Conservation (phyloP, 2,888 invertebrate genomes). For the Sepioteuthis lessoniana region DNA sequence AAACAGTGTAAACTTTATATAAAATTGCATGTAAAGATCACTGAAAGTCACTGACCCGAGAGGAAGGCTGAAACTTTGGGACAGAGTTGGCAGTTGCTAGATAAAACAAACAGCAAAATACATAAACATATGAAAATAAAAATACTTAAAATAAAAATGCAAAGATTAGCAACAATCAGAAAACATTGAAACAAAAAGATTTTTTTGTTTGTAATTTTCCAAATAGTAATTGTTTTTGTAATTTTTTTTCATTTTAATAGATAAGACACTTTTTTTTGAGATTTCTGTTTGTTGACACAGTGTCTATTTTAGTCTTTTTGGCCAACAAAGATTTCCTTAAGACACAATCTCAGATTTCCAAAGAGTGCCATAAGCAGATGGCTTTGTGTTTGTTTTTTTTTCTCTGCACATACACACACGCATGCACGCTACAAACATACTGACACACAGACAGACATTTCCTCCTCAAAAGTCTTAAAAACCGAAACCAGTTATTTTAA, state of each 20-base stretch:
- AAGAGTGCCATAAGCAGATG: conserved; percentile 33
- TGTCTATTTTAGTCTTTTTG: background rate
- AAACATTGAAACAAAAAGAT: background rate
- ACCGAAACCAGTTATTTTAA: background rate
- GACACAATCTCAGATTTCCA: conserved; percentile 33
- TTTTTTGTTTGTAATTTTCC: background rate
- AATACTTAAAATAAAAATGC: background rate
- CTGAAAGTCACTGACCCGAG: too few species aligned
- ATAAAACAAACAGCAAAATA: too few species aligned
- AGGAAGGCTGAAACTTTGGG: too few species aligned
- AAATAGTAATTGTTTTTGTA: background rate
- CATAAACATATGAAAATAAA: background rate
- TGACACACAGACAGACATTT: background rate
- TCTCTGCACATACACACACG: background rate
- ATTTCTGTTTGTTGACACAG: background rate
- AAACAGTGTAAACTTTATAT: background rate
- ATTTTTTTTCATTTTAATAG: background rate
- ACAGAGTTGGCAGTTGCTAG: too few species aligned
- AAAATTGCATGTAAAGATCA: too few species aligned
- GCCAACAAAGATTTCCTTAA: background rate
- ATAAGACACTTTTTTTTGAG: conserved; percentile 25
- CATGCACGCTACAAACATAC: background rate
- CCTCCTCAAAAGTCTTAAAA: background rate
- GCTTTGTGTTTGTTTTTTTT: background rate
- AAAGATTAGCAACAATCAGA: too few species aligned